Evolutionary conservation across 2,797 vertebrate species (phyloP).

Genomic region (Siniperca scherzeri): DNA sequence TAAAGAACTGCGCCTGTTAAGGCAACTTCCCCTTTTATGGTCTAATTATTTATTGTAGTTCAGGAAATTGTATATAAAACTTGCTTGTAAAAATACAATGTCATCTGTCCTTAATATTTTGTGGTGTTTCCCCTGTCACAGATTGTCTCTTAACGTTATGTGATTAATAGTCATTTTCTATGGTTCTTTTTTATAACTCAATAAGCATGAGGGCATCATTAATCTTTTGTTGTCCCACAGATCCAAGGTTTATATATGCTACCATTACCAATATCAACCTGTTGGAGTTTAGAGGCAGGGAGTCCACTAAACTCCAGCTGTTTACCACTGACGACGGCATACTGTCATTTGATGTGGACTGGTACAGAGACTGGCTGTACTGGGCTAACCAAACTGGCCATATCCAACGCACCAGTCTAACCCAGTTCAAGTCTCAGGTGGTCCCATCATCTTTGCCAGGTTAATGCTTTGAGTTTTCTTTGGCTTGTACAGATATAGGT

Average conservation of each 20-base stretch:
- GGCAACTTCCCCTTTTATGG: not conserved
- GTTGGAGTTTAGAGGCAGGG: conserved; percentile 82
- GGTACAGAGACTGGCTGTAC: conserved; percentile 88
- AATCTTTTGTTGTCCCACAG: conserved; percentile 66
- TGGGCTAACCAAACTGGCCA: conserved; percentile 88
- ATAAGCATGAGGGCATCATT: not conserved
- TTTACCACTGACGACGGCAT: conserved; percentile 80
- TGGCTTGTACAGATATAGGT: not conserved
- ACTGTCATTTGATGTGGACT: conserved; percentile 90
- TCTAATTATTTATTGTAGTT: not conserved
- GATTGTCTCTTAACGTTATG: not conserved
- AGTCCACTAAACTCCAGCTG: conserved; percentile 68
- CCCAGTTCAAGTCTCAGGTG: conserved; percentile 72
- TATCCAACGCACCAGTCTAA: conserved; percentile 80
- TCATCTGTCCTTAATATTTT: not conserved
- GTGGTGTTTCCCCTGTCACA: not conserved
- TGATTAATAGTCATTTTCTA: not conserved
- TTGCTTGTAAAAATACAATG: not conserved
- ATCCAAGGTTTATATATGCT: conserved; percentile 85
- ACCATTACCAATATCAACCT: conserved; percentile 76
- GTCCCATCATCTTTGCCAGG: conserved; percentile 86
- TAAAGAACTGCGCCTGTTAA: not conserved
- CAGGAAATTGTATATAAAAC: not conserved
- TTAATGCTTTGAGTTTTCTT: conserved; percentile 52
- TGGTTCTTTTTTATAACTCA: not conserved